Evolutionary conservation across 1,140 invertebrate species (phyloP).

Genomic region (Drosophila mauritiana): DNA sequence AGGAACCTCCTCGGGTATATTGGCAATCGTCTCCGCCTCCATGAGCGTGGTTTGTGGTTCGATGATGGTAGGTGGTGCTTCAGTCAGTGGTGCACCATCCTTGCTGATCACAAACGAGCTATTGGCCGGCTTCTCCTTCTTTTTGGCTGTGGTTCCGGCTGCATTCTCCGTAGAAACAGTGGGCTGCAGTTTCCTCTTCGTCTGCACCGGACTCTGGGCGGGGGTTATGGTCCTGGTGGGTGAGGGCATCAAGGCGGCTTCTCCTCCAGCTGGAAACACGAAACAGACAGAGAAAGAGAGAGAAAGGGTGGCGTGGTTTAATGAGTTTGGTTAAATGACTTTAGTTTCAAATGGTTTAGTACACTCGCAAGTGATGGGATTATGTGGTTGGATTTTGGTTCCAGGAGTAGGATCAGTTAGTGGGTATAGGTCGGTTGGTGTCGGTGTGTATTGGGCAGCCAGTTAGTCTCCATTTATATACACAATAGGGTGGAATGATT

Average conservation of each 20-base stretch:
- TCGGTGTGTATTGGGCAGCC: conserved; percentile 41
- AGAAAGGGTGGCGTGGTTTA: conserved; percentile 77
- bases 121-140: conserved; percentile 76
- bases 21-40: conserved; percentile 71
- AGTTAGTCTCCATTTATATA: conserved; percentile 69
- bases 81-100: conserved; percentile 21
- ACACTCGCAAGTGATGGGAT: conserved; percentile 51
- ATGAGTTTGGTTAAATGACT: conserved; percentile 80
- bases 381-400: conserved; percentile 18
- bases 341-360: conserved; percentile 72
- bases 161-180: conserved; percentile 88
- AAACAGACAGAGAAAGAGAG: conserved; percentile 40
- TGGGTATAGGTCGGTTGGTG: conserved; percentile 41
- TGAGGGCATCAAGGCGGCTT: conserved; percentile 86
- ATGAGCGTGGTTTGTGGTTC: conserved; percentile 49
- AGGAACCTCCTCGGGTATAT: conserved; percentile 15
- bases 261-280: conserved; percentile 74
- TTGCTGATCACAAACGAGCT: conserved; percentile 67
- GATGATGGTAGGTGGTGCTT: conserved; percentile 5
- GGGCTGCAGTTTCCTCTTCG: conserved; percentile 89
- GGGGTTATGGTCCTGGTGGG: conserved; percentile 86
- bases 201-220: conserved; percentile 74
- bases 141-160: conserved; percentile 68
- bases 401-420: conserved; percentile 9
- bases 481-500: conserved; percentile 34